Base-by-base conservation (phyloP, 2,113 vertebrate species). In the Misgurnus mizolepis region DNA sequence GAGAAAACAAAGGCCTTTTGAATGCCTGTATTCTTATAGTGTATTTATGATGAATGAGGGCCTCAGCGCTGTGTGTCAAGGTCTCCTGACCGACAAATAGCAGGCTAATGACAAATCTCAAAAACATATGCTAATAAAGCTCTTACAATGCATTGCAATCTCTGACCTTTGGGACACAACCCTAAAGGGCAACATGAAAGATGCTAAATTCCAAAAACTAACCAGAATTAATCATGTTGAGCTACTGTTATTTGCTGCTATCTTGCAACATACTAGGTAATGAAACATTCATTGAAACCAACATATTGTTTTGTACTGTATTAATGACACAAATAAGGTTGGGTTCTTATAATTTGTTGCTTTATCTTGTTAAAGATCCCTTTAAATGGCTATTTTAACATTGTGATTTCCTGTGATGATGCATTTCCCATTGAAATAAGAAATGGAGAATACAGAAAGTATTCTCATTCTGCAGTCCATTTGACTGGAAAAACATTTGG, bases 51-150 rank as follows among this genome's bases (percentile, higher is more conserved):
- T 88, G 85, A 90, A 91, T 89, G 90, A 89, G 80, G 56, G 56
- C 80, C 80, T 79, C 82, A 66, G 86, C 81, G 82, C 76, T 65
- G 49, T 68, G 58, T 89, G 89, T 89, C 90, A 86, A 86, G 78
- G 89, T 92, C 84, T 76, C 85, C 83, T 90, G 89, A 90, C 85
- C 86, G 77, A 90, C 88, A 92, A 90, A 92, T 86, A 86, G 88
- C 82, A 75, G 86, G 84, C 86, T 89, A 88, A 89, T 89, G 89
- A 89, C 89, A 90, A 72, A 88, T 87, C 81, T 87, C 86, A 82
- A 87, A 86, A 90, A 87, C 89, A 86, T 90, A 87, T 87, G 88
- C 73, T 91, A 89, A 91, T 89, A 84, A 67, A 78, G 2, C 58
- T 78, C 75, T 85, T 82, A 88, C 81, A 87, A 84, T 82, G 85